Evolutionary conservation across 2,797 vertebrate genomes (phyloP), one percentile per base, ranked within the genome.

Genomic region (Pangasius krempfi): DNA sequence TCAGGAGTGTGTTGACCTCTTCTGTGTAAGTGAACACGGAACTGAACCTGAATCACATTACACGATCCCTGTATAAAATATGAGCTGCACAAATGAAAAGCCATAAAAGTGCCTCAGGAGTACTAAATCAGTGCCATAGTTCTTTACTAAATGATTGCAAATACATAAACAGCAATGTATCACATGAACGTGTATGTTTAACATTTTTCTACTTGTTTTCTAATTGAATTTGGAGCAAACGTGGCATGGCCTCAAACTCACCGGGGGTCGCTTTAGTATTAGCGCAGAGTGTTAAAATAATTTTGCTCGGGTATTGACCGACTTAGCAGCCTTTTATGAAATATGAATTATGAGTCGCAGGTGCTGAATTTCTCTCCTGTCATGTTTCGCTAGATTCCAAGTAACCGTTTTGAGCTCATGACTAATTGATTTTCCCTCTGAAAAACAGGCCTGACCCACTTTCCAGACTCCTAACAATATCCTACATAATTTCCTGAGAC

Each of bases 391-490:
- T 85, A 90, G 75, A 90, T 81, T 90, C 58, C 37, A 82, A 40
- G 44, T 47, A 54, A 76, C 72, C 40, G 9, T 73, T 86, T 70
- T 64, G 68, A 66, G 66, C 47, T 88, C 89, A 86, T 90, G 87
- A 90, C 84, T 90, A 90, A 90, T 90, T 90, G 89, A 90, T 86
- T 88, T 88, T 70, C 84, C 50, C 79, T 90, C 70, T 8, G 56
- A 81, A 86, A 86, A 86, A 75, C 52, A 83, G 50, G 54, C 89
- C 20, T 72, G 64, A 85, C 62, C 85, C 84, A 70, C 75, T 90
- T 90, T 87, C 89, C 86, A 87, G 86, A 84, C 64, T 37, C 27
- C 70, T 85, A 64, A 90, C 75, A 85, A 73, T 75, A 80, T 87
- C 70, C 76, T 87, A 40, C 20, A 81, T 81, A 79, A 81, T 90